Evolutionary conservation across 1,140 invertebrate species (phyloP).

Genomic region (Ceratoteleas bidentatus): DNA sequence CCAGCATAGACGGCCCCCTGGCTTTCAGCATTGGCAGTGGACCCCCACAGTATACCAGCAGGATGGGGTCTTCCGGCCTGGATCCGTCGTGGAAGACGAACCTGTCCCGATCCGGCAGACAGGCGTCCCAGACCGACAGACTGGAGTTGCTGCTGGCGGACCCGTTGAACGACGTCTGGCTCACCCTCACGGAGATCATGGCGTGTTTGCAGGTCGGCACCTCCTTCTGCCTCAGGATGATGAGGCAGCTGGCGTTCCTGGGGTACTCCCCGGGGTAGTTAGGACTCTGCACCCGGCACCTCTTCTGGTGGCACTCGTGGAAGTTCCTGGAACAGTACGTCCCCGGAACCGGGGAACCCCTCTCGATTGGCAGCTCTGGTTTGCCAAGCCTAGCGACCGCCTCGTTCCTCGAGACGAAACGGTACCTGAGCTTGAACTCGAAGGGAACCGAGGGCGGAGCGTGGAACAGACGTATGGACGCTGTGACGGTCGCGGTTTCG

Average conservation of each 20-base stretch:
- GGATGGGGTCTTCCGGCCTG: constrained; percentile 88
- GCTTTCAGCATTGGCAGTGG: constrained; percentile 87
- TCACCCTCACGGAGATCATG: constrained; percentile 88
- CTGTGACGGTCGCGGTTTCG: constrained; percentile 91
- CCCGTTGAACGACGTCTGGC: constrained; percentile 55
- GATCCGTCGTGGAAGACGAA: constrained; percentile 93
- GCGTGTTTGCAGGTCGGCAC: constrained; percentile 93
- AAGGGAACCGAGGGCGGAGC: constrained; percentile 85
- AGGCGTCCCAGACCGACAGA: constrained; percentile 90
- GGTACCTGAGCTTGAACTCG: constrained; percentile 89
- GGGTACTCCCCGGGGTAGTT: constrained; percentile 96
- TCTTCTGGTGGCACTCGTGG: constrained; percentile 92
- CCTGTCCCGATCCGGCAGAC: constrained; percentile 89
- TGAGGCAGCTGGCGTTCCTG: constrained; percentile 91
- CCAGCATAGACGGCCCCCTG: constrained; percentile 90
- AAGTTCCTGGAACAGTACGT: constrained; percentile 94
- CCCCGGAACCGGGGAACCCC: constrained; percentile 90
- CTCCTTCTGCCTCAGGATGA: constrained; percentile 89
- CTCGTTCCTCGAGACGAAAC: constrained; percentile 87
- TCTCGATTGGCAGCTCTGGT: constrained; percentile 86
- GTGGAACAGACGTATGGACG: constrained; percentile 87
- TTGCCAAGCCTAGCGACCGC: constrained; percentile 90
- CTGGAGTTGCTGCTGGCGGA: constrained; percentile 84
- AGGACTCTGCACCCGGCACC: constrained; percentile 91
- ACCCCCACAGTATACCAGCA: constrained; percentile 93